Base-by-base conservation (phyloP, 2,797 vertebrate genomes). In the Carapus acus region DNA sequence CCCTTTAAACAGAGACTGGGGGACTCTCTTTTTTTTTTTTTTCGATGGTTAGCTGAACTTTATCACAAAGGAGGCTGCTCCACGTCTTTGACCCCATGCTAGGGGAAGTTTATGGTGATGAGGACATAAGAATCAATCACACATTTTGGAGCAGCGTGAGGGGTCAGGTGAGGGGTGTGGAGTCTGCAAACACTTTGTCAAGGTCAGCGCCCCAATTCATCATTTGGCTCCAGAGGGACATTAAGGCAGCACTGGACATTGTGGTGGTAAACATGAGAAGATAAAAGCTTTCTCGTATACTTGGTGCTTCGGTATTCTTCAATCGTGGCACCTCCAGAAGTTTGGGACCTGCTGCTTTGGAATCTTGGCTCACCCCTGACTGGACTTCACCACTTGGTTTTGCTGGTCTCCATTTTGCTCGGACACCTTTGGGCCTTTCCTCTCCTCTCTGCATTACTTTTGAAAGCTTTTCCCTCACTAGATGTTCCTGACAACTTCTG, bases 401-500 rank as follows among this genome's bases (percentile, higher is more conserved):
- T 36, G 34, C 4, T 11, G 34, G 13, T 36, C 34, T 15, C 34
- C 13, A 3, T 9, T n/a, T 36, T n/a, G 34, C 34, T 36, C 4
- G 2, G 34, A 36, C 34, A 36, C 34, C 34, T 15, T 15, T 36
- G n/a, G 11, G n/a, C 34, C 34, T 36, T 15, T 36, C 34, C 34
- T 36, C 34, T 15, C 34, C 31, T 3, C 7, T n/a, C n/a, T n/a
- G n/a, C n/a, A n/a, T 7, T 9, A 7, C 7, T 23, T n/a, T 7
- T 49, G 17, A 22, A 23, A 23, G 12, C 6, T 13, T 7, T 50
- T 38, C 19, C 23, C 9, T 13, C 15, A 3, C 17, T 12, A 15
- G 43, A 15, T 15, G 3, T 36, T n/a, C 34, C 22, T 14, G 17
- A 2, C 64, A 91, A 91, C 88, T 86, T 85, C 76, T 14, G 77